Base-by-base conservation (phyloP, 2,888 invertebrate genomes). In the Temnothorax ravouxi region DNA sequence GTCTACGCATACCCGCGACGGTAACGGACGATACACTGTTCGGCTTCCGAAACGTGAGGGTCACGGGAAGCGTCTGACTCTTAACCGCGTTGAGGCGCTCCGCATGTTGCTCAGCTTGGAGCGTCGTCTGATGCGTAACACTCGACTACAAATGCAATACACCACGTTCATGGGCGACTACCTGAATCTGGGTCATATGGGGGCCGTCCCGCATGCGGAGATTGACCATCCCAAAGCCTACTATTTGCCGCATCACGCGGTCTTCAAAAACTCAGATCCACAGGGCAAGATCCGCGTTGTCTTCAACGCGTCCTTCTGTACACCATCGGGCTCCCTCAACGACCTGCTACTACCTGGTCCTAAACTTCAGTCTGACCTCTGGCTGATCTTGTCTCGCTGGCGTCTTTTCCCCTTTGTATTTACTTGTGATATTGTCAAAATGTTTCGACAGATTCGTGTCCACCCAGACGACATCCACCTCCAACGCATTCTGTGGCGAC, bases 11-110 rank as follows among this genome's bases (percentile, higher is more conserved):
- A 0, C 1, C 0, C 25, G 29, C 25, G 29, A 29, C 15, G 4
- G 2, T 0, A 1, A 4, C 6, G 59, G 59, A 0, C 13, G 59
- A 2, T 29, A 59, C 15, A 15, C 13, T 0, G 59, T 59, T 0
- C 59, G 59, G 11, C 11, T 59, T 0, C 59, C 59, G 3, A 29
- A 0, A 5, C 54, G 54, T 2, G 4, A 3, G 13, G 47, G 3
- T 0, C 0, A 0, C 13, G 15, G 47, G 13, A 18, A 8, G 3
- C 29, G 0, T 0, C 15, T 13, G 15, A 13, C 3, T 0, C 3
- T 5, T 29, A 54, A 54, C 9, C 54, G 21, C 8, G 3, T 0
- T 0, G 59, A 29, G 13, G 25, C 15, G 25, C 59, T 59, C 4
- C 4, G 13, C 9, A 38, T 15, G 13, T 4, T 25, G 13, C 4